Evolutionary conservation across 2,888 invertebrate genomes (phyloP), one percentile per base, ranked within the genome.

Genomic region (Stomorhina lunata): DNA sequence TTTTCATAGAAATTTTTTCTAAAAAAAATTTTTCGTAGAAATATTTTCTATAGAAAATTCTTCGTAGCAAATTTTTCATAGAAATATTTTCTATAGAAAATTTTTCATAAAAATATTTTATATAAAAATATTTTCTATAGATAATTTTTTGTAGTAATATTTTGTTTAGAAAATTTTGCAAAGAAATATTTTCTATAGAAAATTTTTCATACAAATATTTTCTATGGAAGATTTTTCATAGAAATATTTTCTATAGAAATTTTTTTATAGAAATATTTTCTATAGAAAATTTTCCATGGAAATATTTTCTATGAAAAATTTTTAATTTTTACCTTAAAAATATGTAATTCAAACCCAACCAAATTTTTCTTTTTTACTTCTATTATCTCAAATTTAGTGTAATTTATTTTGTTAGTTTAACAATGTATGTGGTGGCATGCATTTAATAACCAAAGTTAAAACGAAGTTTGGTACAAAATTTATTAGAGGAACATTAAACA

Each of bases 401-500:
- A 65, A 75, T 65, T 75, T 65, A 75, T 65, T 6, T 65, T 53
- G 40, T 22, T 29, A 53, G 50, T 61, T 53, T 53, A n/a, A 61
- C 59, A 57, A 71, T 48, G 25, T 40, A 20, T 59, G 40, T 53
- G 12, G 34, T 76, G 37, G 48, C 48, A 59, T 29, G 66, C 22
- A 61, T 50, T 77, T 69, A 22, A 68, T 50, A 77, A 40, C 32
- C 40, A 15, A 29, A 48, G 43, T 32, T 59, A 32, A 55, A 43
- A 22, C 20, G 15, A 69, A 77, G 29, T 48, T 77, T 61, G 43
- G 22, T n/a, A 40, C 15, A 77, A 48, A 50, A 68, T 66, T 66
- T 57, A 77, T 69, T n/a, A 20, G 25, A 17, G 48, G 22, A 61
- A 77, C 40, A 68, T 77, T 68, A 53, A 77, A 43, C 68, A 77